Conservation (phyloP, 2,113 vertebrate genomes). For the Formicarius rufipectus region DNA sequence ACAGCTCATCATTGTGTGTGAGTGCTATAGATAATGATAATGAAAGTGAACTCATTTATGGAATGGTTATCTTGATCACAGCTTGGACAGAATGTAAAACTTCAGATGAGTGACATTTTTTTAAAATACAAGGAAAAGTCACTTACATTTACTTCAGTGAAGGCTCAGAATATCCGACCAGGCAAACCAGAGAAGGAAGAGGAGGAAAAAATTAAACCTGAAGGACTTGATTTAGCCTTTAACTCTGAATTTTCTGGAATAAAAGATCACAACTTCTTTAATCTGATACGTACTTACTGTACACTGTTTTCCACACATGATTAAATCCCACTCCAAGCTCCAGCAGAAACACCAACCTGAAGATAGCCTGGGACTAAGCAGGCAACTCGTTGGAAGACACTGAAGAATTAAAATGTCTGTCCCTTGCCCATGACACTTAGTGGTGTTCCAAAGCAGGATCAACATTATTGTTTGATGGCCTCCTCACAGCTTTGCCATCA, state of each 20-base stretch:
- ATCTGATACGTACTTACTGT: not conserved
- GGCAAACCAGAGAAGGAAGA: not conserved
- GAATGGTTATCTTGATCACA: constrained; percentile 36
- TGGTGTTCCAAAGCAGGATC: not conserved
- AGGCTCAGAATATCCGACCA: not conserved
- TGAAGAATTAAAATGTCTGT: not conserved
- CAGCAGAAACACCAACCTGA: not conserved
- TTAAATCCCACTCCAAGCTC: not conserved
- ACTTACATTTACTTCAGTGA: not conserved
- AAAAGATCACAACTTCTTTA: not conserved
- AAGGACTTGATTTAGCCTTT: not conserved
- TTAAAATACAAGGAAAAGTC: constrained; percentile 4
- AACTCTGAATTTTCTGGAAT: not conserved
- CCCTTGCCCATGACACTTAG: not conserved
- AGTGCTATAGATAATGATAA: constrained; percentile 21
- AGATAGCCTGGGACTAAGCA: not conserved
- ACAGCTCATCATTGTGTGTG: not conserved
- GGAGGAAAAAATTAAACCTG: not conserved
- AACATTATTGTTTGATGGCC: not conserved
- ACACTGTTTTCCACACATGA: not conserved
- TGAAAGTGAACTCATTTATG: constrained; percentile 41
- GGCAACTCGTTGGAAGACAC: not conserved
- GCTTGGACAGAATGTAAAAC: constrained; percentile 12
- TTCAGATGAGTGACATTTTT: not conserved
- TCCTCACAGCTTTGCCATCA: not conserved